Evolutionary conservation across 23 tunicate genomes (phyloP), one percentile per base, ranked within the genome.

Genomic region (Aplidium turbinatum): DNA sequence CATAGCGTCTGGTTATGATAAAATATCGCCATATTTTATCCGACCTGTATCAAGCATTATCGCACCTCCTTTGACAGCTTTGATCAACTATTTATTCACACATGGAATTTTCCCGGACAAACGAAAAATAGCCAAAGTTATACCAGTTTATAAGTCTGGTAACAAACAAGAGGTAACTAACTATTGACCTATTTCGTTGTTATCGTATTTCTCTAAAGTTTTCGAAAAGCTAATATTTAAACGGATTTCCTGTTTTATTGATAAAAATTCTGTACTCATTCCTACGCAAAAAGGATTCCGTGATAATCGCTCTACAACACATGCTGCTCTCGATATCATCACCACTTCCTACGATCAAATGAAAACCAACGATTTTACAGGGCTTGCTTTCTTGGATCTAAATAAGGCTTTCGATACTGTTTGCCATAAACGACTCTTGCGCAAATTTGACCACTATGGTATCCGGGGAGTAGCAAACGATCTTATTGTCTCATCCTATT

Each of bases 151-250:
- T n/a, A n/a, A n/a, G n/a, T n/a, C n/a, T n/a, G 67, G 67, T 4
- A 29, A 60, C 31, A n/a, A 38, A 29, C 35, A 60, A 27, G 31
- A 4, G 19, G 19, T 23, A 60, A 24, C 67, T 31, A 60, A 60
- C 35, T 60, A 60, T 60, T n/a, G 67, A 4, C 35, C 67, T n/a
- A 60, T 60, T 60, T 60, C 67, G 31, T 29, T 60, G 7, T 60
- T 60, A 23, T 29, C 67, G 7, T 60, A 38, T 60, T 60, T 60
- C 31, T 60, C 36, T 31, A 60, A 60, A 60, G 31, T 60, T 4
- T 24, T 60, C 36, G 67, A 60, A 60, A 60, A 60, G n/a, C 36
- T 29, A 24, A 60, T 60, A 5, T 38, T 29, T 23, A 28, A n/a
- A 25, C 67, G 67, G 6, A n/a, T 60, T 11, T 29, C 67, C 9